Percentiles rank a stretch among this genome's conserved stretches.
Evolutionary conservation across 2,113 vertebrate genomes (phyloP).

Genomic region (Echinops telfairi): DNA sequence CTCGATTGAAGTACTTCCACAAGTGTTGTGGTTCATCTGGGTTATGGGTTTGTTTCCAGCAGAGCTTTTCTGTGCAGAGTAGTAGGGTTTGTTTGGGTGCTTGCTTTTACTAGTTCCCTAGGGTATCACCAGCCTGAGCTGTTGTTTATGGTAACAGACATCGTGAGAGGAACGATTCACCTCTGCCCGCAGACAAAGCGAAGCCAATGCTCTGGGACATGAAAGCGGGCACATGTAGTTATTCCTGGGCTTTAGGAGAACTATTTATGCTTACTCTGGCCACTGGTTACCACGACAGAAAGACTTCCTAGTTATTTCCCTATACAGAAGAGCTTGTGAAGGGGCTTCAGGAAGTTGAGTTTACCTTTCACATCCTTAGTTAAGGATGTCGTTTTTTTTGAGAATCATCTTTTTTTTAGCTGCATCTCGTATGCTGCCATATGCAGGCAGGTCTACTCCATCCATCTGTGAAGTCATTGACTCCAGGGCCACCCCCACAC

Average conservation of each 20-base stretch:
- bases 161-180: no score
- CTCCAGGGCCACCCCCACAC: neutral
- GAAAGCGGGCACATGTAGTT: neutral
- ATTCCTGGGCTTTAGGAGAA: neutral
- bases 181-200: no score
- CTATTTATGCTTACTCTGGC: neutral
- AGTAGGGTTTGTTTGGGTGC: neutral
- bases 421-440: neutral
- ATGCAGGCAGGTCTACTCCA: no score
- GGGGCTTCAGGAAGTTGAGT: no score
- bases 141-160: neutral
- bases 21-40: neutral
- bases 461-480: neutral
- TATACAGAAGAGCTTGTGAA: neutral
- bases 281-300: neutral
- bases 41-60: neutral
- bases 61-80: neutral
- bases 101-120: neutral
- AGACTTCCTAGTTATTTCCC: no score
- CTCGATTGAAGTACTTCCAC: neutral
- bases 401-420: neutral
- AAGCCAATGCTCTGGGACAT: neutral
- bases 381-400: neutral
- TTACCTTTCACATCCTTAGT: neutral
- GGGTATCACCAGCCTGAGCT: neutral